Base-by-base conservation (phyloP, 1,140 invertebrate genomes). In the Hyles euphorbiae region DNA sequence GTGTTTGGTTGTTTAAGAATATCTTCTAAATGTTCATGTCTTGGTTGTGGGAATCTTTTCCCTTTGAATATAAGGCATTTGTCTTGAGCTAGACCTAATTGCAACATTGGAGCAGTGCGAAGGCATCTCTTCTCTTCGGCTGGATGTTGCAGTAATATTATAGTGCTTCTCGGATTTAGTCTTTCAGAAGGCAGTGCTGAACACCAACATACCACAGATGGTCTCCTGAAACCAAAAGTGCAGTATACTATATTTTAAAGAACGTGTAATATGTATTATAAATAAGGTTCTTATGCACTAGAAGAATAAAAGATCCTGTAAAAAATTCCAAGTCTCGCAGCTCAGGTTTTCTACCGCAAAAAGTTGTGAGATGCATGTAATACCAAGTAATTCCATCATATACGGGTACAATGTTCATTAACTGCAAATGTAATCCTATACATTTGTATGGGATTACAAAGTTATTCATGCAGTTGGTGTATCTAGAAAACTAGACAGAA, bases 81-180 rank as follows among this genome's bases (percentile, higher is more conserved):
- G 50, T 92, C 93, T 51, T 91, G 78, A 49, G 91, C 88, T 58
- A 98, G 81, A 45, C 94, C 93, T 51, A 96, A 88, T 61, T 93
- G 90, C 4, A 98, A 89, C 94, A 98, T 98, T 8, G 96, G 94
- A 32, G 95, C 96, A 32, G 97, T 98, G 60, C 96, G 91, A 22
- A 98, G 89, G 74, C 95, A 95, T 67, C 97, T 90, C 83, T 96
- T 96, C 73, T 97, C 96, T 91, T 98, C 97, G 65, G 96, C 96
- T 10, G 97, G 97, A 91, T 98, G 97, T 80, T 98, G 97, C 3
- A 98, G 89, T 59, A 98, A 91, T 61, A 97, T 93, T 48, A 98
- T 89, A 71, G 90, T 92, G 53, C 94, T 95, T 57, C 89, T 81
- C 7, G 94, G 93, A 50, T 84, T 76, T 5, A 98, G 67, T 32